These are phyloP conservation scores for Boloria selene DNA, from an alignment of 2,888 invertebrate species.

Conservation along the genomic window DNA sequence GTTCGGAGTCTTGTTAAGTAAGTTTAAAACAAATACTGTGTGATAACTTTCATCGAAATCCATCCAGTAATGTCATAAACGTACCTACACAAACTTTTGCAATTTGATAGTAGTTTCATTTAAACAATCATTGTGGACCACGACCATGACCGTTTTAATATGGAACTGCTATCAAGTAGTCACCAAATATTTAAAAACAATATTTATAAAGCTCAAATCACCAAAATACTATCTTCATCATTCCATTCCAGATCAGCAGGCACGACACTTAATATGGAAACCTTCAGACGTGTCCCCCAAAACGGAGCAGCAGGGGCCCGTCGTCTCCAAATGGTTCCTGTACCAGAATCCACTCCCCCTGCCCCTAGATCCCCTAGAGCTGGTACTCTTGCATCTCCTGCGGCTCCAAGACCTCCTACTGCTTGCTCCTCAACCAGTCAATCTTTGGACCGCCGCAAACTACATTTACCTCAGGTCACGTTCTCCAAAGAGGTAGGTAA, in stretches of 20 bases:
- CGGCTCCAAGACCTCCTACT: conserved; percentile 84
- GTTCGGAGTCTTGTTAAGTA: conserved; percentile 86
- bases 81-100: too few relatives aligned
- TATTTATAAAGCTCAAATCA: neutral
- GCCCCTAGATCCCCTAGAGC: conserved; percentile 70
- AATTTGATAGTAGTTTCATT: too few relatives aligned
- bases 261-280: conserved; percentile 86
- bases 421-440: conserved; percentile 87
- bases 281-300: conserved; percentile 84
- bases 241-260: conserved; percentile 82
- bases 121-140: too few relatives aligned
- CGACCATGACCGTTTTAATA: too few relatives aligned
- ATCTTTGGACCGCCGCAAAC: conserved; percentile 83
- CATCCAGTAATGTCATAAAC: too few relatives aligned
- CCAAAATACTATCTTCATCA: neutral
- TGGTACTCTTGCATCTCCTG: conserved; percentile 63
- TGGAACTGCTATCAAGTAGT: too few relatives aligned
- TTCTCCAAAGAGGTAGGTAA: conserved; percentile 96
- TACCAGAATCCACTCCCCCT: conserved; percentile 69
- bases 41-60: too few relatives aligned
- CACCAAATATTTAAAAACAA: too few relatives aligned
- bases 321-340: conserved; percentile 43
- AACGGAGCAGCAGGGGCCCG: conserved; percentile 63
- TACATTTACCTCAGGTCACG: conserved; percentile 90
- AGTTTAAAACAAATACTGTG: conserved; percentile 56